A percentile compares a stretch with the other conserved stretches of the same genome.
Conservation (phyloP, 2,113 vertebrate genomes). For the Nestor notabilis region DNA sequence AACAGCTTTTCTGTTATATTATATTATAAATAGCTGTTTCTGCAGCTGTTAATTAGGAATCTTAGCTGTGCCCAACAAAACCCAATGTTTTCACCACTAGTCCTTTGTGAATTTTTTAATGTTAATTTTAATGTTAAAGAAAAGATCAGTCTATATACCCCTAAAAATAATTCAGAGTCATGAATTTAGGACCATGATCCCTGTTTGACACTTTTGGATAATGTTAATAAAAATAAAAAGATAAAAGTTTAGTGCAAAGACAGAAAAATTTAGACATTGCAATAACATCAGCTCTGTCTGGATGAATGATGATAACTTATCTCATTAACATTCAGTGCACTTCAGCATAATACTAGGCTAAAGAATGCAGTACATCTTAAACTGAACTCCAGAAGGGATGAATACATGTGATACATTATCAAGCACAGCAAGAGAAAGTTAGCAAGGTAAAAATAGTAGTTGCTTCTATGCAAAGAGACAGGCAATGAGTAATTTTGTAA, state of each 20-base stretch:
- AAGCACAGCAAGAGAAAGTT: not conserved
- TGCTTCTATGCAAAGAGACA: not conserved
- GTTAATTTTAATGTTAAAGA: not conserved
- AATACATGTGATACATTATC: not conserved
- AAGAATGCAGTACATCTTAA: not conserved
- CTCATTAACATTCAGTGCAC: not conserved
- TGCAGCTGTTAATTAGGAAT: not conserved
- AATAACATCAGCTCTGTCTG: not conserved
- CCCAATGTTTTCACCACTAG: not conserved
- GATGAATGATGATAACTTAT: not conserved
- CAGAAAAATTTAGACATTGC: not conserved
- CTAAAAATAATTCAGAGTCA: not conserved
- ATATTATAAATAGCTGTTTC: not conserved
- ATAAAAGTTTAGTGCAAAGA: not conserved
- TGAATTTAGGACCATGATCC: not conserved
- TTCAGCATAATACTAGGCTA: not conserved
- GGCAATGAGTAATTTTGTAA: not conserved
- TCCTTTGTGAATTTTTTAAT: not conserved
- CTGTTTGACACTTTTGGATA: not conserved
- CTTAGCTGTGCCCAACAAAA: not conserved
- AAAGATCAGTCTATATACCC: not conserved
- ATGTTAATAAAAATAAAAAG: not conserved
- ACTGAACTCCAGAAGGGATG: not conserved
- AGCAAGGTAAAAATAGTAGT: not conserved
- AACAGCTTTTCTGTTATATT: not conserved